Evolutionary conservation across 2,888 invertebrate genomes (phyloP), one percentile per base, ranked within the genome.

Genomic region (Epinotia bilunana): DNA sequence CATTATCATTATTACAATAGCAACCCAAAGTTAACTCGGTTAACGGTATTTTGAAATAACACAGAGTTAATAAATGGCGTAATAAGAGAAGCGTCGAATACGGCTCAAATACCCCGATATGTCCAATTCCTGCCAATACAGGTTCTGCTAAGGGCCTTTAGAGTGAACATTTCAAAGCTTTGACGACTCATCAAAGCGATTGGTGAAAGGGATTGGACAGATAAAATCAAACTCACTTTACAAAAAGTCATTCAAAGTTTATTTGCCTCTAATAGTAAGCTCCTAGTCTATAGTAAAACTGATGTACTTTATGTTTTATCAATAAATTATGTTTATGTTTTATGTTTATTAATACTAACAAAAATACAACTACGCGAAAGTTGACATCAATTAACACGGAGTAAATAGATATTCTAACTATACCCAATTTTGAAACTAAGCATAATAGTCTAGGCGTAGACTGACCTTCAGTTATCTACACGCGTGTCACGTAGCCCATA

Each of bases 401-500:
- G 9, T 39, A 33, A 39, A 39, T 9, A 39, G 39, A 39, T 39
- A 39, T 39, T 39, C 9, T 39, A 39, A 39, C 55, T 9, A 55
- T 1, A 11, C 3, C 20, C 23, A 12, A 58, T 58, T 13, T 39
- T 61, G 7, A 9, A 61, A 18, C n/a, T 61, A 39, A 28, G 57
- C 62, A 61, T 61, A 61, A 61, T 28, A 1, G n/a, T 53, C 49
- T 6, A 6, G n/a, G 28, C 12, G 6, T 58, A 58, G 23, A 23
- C 39, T 64, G 46, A 23, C 63, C 20, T 49, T 23, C 46, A 46
- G 20, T 64, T 64, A 64, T 46, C 46, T 46, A 46, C 63, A 64
- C 64, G 49, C 64, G 49, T n/a, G 64, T 46, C 64, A 49, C 23
- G 61, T 49, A 23, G 46, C 16, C 16, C 49, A 64, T 64, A 49